phyloP scores from a whole-genome alignment of 1,140 invertebrate species.

The Harlomillsia oculata region DNA sequence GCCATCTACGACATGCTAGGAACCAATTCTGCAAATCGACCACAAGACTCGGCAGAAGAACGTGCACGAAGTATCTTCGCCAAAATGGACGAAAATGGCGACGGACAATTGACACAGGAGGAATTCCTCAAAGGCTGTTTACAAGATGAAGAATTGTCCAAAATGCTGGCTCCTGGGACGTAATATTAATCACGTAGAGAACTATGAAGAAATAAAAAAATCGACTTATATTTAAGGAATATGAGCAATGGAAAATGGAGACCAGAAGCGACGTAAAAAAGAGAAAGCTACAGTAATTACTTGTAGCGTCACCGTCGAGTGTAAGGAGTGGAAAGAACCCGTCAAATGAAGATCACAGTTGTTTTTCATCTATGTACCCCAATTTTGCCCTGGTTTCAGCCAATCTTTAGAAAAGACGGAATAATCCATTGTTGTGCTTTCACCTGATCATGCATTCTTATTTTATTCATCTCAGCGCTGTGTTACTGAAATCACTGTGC shows the following conservation, averaged over 20 bases:
- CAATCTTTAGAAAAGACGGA: constrained; percentile 7
- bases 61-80: constrained; percentile 96
- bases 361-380: not conserved
- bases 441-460: constrained; percentile 6
- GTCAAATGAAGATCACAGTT: no score
- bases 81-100: constrained; percentile 95
- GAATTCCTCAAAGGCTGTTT: constrained; percentile 98
- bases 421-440: constrained; percentile 13
- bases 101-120: constrained; percentile 93
- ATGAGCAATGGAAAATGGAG: not conserved
- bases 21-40: constrained; percentile 82
- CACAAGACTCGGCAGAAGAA: constrained; percentile 86
- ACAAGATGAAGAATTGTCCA: constrained; percentile 92
- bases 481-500: no score
- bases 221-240: constrained; percentile 6
- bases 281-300: not conserved
- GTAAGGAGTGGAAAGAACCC: no score
- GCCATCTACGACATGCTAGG: constrained; percentile 99
- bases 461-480: no score
- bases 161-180: constrained; percentile 76
- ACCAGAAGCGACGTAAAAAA: not conserved
- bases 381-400: not conserved
- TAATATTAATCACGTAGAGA: constrained; percentile 26
- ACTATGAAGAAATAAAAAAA: no score
- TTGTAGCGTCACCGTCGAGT: not conserved